Conservation (phyloP, 2,888 invertebrate genomes). For the Pristionchus arcanus region DNA sequence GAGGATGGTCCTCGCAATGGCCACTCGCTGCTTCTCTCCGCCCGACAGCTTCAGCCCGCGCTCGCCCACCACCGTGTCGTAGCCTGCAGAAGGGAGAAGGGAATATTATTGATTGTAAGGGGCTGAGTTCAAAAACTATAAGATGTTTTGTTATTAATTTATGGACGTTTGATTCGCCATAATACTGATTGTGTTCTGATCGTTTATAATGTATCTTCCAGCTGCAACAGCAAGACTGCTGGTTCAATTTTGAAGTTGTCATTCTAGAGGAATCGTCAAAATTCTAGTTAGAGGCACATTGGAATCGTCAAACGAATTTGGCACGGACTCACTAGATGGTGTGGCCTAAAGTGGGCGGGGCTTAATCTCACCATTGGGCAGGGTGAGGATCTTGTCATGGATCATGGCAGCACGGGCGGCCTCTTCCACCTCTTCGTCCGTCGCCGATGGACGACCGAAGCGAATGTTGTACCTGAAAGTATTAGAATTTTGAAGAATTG, state of each 20-base stretch:
- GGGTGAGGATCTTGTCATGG: slow-evolving; percentile 92
- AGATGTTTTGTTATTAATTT: neutral
- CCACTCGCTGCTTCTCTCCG: slow-evolving; percentile 97
- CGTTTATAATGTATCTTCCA: neutral
- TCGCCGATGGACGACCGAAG: slow-evolving; percentile 90
- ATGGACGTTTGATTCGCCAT: neutral
- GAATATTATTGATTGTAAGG: neutral
- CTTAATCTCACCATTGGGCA: slow-evolving; percentile 85
- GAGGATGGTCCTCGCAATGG: slow-evolving; percentile 94
- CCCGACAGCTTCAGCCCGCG: slow-evolving; percentile 95
- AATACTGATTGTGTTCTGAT: neutral
- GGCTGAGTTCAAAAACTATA: neutral
- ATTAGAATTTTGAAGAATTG: too few relatives aligned
- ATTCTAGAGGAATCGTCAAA: too few relatives aligned
- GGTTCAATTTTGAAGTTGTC: too few relatives aligned
- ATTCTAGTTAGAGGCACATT: too few relatives aligned
- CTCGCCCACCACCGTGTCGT: slow-evolving; percentile 87
- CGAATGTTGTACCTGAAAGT: slow-evolving; percentile 93
- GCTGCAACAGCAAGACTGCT: too few relatives aligned
- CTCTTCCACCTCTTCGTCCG: slow-evolving; percentile 89
- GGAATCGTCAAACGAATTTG: neutral
- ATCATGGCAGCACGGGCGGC: slow-evolving; percentile 95
- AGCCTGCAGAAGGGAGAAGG: slow-evolving; percentile 76
- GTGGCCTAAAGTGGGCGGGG: slow-evolving; percentile 14
- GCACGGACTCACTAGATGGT: neutral